Percentiles rank a stretch among this genome's conserved stretches.
phyloP scores from a whole-genome alignment of 2,888 invertebrate species.

The Palloptera scutellata region DNA sequence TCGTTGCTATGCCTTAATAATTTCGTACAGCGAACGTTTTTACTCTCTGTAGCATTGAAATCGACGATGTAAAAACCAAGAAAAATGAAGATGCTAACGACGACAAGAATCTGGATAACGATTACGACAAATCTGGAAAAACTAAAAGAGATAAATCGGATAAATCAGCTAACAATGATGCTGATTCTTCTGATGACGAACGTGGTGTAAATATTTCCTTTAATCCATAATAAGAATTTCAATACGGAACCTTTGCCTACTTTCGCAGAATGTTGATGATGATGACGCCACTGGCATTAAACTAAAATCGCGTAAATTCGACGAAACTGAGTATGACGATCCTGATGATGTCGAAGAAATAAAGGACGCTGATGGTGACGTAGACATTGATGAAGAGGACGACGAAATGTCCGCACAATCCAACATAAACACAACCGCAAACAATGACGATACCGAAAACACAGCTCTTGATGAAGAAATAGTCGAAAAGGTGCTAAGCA shows the following conservation, averaged over 20 bases:
- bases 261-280: slow-evolving; percentile 53
- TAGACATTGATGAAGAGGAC: background rate
- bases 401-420: background rate
- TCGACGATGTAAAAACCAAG: slow-evolving; percentile 58
- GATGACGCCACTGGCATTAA: slow-evolving; percentile 64
- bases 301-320: slow-evolving; percentile 68
- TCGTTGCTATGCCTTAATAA: background rate
- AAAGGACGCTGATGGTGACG: slow-evolving; percentile 57
- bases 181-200: slow-evolving; percentile 61
- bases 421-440: slow-evolving; percentile 8
- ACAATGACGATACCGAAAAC: slow-evolving; percentile 39
- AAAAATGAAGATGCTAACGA: slow-evolving; percentile 50
- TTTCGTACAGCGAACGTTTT: background rate
- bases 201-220: slow-evolving; percentile 41
- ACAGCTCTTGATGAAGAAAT: slow-evolving; percentile 56
- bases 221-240: background rate
- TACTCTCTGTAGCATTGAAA: slow-evolving; percentile 60
- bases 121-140: slow-evolving; percentile 40
- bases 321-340: slow-evolving; percentile 75
- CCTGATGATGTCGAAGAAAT: slow-evolving; percentile 71
- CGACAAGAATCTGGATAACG: slow-evolving; percentile 59
- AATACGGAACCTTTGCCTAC: background rate
- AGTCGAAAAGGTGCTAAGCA: slow-evolving; percentile 53
- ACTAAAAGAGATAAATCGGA: slow-evolving; percentile 1
- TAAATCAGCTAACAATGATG: slow-evolving; percentile 44